A percentile compares a stretch with the other conserved stretches of the same genome.
phyloP scores from a whole-genome alignment of 2,797 vertebrate genomes.

The Gambelia wislizenii region DNA sequence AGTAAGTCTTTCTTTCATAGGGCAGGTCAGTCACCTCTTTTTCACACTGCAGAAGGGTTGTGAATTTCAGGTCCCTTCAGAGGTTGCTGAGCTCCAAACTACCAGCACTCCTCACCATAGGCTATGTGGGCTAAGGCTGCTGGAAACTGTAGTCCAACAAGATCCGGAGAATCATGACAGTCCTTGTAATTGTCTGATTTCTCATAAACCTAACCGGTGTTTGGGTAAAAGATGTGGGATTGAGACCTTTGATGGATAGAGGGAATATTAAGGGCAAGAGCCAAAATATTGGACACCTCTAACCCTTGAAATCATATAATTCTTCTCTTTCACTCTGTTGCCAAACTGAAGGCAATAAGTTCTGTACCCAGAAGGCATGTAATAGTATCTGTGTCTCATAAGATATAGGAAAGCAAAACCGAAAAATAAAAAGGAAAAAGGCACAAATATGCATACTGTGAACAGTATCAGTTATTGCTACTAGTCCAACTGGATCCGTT shows the following conservation, averaged over 20 bases:
- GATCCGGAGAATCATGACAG: not conserved
- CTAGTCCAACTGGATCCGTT: slow-evolving; percentile 51
- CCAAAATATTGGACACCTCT: slow-evolving; percentile 24
- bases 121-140: too few relatives aligned
- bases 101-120: too few relatives aligned
- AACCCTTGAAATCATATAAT: slow-evolving; percentile 12
- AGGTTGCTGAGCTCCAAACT: too few relatives aligned
- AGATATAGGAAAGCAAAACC: slow-evolving; percentile 50
- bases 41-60: too few relatives aligned
- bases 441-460: slow-evolving; percentile 11
- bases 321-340: not conserved
- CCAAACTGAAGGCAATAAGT: slow-evolving; percentile 51
- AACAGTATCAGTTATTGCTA: slow-evolving; percentile 66
- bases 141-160: not conserved
- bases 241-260: not conserved
- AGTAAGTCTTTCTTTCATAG: not conserved
- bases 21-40: too few relatives aligned
- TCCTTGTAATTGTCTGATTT: not conserved
- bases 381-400: slow-evolving; percentile 28
- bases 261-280: not conserved
- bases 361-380: slow-evolving; percentile 38
- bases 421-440: not conserved
- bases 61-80: too few relatives aligned
- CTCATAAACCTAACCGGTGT: not conserved
- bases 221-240: not conserved